Conservation (phyloP, 2,113 vertebrate species). For the human (Homo sapiens) region DNA sequence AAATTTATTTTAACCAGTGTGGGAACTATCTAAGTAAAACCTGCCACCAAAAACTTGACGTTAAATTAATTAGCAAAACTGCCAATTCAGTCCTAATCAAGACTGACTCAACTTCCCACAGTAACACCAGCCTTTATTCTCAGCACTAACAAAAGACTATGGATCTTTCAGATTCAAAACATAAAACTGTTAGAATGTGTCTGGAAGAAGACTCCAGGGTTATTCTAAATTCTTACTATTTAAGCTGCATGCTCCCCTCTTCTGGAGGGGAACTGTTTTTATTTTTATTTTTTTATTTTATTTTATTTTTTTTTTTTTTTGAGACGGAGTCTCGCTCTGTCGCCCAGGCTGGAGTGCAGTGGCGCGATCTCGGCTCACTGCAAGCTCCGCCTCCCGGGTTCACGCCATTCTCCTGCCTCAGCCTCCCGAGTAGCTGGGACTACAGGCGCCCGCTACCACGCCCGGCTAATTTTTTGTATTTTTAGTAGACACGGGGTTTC, state of each 20-base stretch:
- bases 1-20: background rate
- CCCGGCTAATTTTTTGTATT: too few species aligned
- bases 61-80: slow-evolving; percentile 1
- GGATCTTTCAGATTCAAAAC: background rate
- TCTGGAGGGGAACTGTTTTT: background rate
- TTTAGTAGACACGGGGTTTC: too few species aligned
- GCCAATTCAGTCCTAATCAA: slow-evolving; percentile 11
- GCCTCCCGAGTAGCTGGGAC: too few species aligned
- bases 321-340: too few species aligned
- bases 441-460: too few species aligned
- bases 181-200: background rate
- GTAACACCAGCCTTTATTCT: slow-evolving; percentile 2
- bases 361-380: too few species aligned
- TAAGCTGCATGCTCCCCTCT: background rate
- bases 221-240: slow-evolving; percentile 19
- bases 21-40: background rate
- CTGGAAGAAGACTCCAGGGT: background rate
- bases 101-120: background rate
- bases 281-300: too few species aligned
- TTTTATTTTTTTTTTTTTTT: too few species aligned
- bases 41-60: slow-evolving; percentile 27
- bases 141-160: background rate
- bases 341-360: too few species aligned
- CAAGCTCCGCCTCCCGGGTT: too few species aligned
- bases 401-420: too few species aligned